Conservation (phyloP, 2,113 vertebrate species). For the Pterocles burchelli region DNA sequence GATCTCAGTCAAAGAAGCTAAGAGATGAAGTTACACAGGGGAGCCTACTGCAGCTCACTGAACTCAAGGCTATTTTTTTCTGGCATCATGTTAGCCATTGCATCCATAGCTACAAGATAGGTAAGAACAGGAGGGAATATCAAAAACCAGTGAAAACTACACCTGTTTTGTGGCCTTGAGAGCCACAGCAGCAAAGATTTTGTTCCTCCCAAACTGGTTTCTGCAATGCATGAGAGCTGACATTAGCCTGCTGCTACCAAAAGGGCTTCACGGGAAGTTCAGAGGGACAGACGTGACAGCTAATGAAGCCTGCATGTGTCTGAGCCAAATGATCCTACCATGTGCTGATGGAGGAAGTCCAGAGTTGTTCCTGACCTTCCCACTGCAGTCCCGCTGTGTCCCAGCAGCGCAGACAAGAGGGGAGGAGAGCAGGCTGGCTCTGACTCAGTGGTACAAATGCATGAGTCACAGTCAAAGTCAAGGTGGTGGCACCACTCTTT, state of each 20-base stretch:
- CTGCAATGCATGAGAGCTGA: neutral
- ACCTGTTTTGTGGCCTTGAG: neutral
- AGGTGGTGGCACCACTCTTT: neutral
- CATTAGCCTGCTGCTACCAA: neutral
- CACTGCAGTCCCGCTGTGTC: accelerated
- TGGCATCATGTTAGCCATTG: neutral
- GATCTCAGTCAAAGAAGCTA: neutral
- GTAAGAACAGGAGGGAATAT: neutral
- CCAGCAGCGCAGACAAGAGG: neutral
- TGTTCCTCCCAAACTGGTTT: neutral
- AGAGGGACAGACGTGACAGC: neutral
- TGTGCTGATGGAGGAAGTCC: neutral
- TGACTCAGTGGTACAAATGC: accelerated
- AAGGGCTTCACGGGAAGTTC: neutral
- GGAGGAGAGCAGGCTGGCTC: neutral
- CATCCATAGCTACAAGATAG: neutral
- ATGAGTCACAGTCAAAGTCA: neutral
- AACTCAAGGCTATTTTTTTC: neutral
- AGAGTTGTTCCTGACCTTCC: neutral
- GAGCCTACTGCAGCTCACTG: neutral
- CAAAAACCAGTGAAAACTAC: neutral
- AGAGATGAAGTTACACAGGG: neutral
- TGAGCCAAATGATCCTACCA: neutral
- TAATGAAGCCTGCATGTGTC: neutral
- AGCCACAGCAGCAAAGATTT: neutral